Base-by-base conservation (phyloP, 2,113 vertebrate genomes). In the Pimephales promelas region DNA sequence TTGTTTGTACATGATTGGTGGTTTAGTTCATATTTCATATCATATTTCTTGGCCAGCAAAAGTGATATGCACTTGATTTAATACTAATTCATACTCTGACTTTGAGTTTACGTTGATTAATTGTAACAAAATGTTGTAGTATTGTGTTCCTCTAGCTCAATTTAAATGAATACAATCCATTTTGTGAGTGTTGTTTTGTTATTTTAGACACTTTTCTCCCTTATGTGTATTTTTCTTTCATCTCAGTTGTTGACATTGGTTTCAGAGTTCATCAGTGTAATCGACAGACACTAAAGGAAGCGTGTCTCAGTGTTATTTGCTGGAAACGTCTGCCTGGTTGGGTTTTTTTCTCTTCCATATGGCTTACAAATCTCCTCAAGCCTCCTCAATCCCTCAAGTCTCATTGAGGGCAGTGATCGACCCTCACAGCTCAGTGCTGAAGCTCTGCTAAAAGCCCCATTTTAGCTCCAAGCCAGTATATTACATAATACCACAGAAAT, bases 241-340 rank as follows among this genome's bases (percentile, higher is more conserved):
- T 71, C 28, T 47, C 22, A 45, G 11, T 31, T 73, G 28, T 54
- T 84, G 72, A 62, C 78, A 76, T 62, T 64, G n/a, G 13, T 26
- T 61, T 78, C 34, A 61, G 76, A 28, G 73, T 83, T 79, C 43
- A 82, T 82, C 43, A 54, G 43, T 66, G 43, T 83, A 54, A 62
- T 61, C 43, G 5, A 45, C 43, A 72, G 34, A 54, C 16, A 22
- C 36, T 22, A 0, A 3, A 7, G 11, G 59, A 54, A 36, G 52
- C 34, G 10, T 59, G 59, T 64, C 34, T 59, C 36, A 47, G 84
- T 3, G 34, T 59, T 78, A 61, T 78, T 68, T 70, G 49, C 62
- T 31, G 14, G 68, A 77, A 74, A 74, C 8, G 5, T 36, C 57
- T 75, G 57, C 14, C 34, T 43, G n/a, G 13, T 79, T 61, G 36